Base-by-base conservation (phyloP, 2,113 vertebrate species). In the Colinus virginianus region DNA sequence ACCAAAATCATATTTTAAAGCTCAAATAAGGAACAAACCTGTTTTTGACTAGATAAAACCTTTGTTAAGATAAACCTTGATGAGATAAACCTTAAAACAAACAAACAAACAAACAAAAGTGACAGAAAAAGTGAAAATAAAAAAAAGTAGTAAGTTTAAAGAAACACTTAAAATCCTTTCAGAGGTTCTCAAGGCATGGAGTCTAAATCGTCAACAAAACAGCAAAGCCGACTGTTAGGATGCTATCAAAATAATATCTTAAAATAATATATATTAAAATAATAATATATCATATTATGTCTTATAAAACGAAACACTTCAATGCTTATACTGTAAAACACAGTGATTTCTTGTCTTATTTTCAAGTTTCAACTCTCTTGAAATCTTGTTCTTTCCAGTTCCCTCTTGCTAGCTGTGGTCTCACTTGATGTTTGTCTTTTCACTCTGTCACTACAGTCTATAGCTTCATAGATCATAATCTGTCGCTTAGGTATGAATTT, bases 271-370 rank as follows among this genome's bases (percentile, higher is more conserved):
- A 40, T 11, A 8, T 40, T 40, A 40, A 40, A 40, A 40, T 40
- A 40, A 40, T 10, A 40, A 40, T 40, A 40, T 40, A 40, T 40
- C 40, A 11, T 40, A 40, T 40, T 10, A 40, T 16, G 19, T 16
- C 2, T 49, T 58, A 38, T 4, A 40, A 42, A 34, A 84, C 74
- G 6, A 25, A 62, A 16, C 1, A 70, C 19, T 62, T 11, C 6
- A 2, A 28, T 84, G 19, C 17, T n/a, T 40, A 13, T 1, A 28
- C 2, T 4, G 1, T 40, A 1, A 42, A 23, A 23, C 23, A 51
- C 6, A 69, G 3, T 62, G 74, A 19, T 80, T 69, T 17, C 19
- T 51, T 48, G 17, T 43, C 14, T 63, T 53, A 62, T 26, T 26
- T 3, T 78, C 32, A 68, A 1, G 8, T 8, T 77, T 77, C 40